phyloP scores from a whole-genome alignment of 2,113 vertebrate genomes.

The Perca flavescens region DNA sequence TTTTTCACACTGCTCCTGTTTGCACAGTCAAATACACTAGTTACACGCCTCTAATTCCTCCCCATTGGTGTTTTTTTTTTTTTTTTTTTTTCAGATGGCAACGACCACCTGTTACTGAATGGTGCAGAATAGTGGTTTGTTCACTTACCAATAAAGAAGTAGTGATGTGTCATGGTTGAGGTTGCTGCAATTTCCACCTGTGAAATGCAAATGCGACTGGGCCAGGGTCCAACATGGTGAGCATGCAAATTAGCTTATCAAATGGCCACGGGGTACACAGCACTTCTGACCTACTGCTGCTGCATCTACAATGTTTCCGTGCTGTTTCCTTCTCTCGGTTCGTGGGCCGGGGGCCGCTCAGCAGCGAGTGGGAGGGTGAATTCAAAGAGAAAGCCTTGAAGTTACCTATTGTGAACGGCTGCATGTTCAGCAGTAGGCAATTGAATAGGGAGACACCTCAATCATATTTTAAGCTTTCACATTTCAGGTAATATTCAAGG shows the following conservation, averaged over 20 bases:
- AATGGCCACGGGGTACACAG: slow-evolving; percentile 26
- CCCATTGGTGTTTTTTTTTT: slow-evolving; percentile 39
- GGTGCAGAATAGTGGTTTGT: slow-evolving; percentile 44
- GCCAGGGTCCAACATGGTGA: slow-evolving; percentile 35
- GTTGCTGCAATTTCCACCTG: slow-evolving; percentile 52
- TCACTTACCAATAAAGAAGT: slow-evolving; percentile 62
- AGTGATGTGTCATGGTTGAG: slow-evolving; percentile 64
- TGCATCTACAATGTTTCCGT: slow-evolving; percentile 23
- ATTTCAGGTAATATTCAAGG: not conserved
- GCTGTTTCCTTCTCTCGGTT: slow-evolving; percentile 2
- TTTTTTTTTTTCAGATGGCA: not conserved
- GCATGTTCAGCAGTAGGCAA: slow-evolving; percentile 17
- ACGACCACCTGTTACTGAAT: slow-evolving; percentile 59
- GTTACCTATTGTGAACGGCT: slow-evolving; percentile 29
- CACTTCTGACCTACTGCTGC: slow-evolving; percentile 45
- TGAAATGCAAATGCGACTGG: slow-evolving; percentile 76
- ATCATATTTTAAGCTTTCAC: not conserved
- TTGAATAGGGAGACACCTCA: slow-evolving; percentile 24
- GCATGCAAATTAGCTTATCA: slow-evolving; percentile 67
- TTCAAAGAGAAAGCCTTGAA: slow-evolving; percentile 49
- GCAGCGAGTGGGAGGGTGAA: slow-evolving; percentile 31
- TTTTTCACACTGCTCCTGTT: slow-evolving; percentile 19
- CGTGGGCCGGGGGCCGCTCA: not conserved
- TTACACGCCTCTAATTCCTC: slow-evolving; percentile 57
- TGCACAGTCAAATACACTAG: slow-evolving; percentile 50